A percentile compares a stretch with the other conserved stretches of the same genome.
Conservation (phyloP, 1,140 invertebrate species). For the Ericerus pela region DNA sequence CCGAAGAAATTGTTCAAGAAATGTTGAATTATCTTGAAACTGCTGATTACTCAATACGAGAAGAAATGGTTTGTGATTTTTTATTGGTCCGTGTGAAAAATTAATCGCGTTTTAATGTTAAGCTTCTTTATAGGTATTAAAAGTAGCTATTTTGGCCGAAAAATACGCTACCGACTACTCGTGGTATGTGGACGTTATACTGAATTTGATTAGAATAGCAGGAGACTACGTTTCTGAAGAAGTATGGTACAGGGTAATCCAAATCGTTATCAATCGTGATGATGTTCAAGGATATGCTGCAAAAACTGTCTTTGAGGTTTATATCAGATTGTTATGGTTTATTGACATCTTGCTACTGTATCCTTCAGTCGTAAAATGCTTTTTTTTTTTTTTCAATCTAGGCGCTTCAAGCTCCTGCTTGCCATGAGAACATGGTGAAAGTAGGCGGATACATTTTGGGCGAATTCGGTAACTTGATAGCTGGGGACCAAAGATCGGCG, state of each 20-base stretch:
- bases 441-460: slow-evolving; percentile 98
- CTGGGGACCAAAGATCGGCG: slow-evolving; percentile 92
- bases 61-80: slow-evolving; percentile 76
- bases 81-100: background rate
- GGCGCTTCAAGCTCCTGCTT: slow-evolving; percentile 92
- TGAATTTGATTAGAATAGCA: slow-evolving; percentile 97
- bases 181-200: slow-evolving; percentile 97
- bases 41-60: slow-evolving; percentile 97
- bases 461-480: slow-evolving; percentile 99
- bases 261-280: slow-evolving; percentile 98
- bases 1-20: slow-evolving; percentile 98
- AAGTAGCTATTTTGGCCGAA: slow-evolving; percentile 97
- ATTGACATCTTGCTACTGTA: background rate
- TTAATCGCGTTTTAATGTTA: background rate
- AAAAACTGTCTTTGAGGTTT: slow-evolving; percentile 93
- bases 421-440: slow-evolving; percentile 99
- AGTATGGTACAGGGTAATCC: slow-evolving; percentile 99
- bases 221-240: slow-evolving; percentile 96
- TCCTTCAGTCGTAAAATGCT: background rate
- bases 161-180: slow-evolving; percentile 99
- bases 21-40: slow-evolving; percentile 99
- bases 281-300: slow-evolving; percentile 99
- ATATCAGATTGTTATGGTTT: slow-evolving; percentile 17
- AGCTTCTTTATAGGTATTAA: slow-evolving; percentile 49
- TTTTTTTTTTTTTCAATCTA: slow-evolving; percentile 26